phyloP scores from a whole-genome alignment of 2,113 vertebrate species.

The Melanerpes formicivorus region DNA sequence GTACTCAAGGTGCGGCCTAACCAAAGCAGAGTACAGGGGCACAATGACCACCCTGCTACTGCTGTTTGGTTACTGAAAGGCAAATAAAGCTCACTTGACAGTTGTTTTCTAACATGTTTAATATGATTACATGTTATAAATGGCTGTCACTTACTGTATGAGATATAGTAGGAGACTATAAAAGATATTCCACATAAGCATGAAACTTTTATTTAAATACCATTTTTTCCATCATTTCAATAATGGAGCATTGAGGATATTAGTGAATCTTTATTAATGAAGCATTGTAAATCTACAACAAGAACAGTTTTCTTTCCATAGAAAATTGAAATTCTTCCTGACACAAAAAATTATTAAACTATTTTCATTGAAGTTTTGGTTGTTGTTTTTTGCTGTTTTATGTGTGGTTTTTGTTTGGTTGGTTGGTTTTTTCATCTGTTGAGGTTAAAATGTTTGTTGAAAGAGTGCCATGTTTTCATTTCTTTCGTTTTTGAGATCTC shows the following conservation, averaged over 20 bases:
- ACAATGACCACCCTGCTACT: too few relatives aligned
- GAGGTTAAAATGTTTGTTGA: not conserved
- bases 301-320: not conserved
- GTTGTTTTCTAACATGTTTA: not conserved
- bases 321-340: not conserved
- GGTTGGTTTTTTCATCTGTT: not conserved
- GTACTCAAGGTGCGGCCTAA: too few relatives aligned
- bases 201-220: not conserved
- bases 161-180: not conserved
- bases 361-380: not conserved
- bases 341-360: not conserved
- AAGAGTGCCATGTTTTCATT: not conserved
- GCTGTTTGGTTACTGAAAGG: not conserved
- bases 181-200: not conserved
- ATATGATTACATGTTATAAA: not conserved
- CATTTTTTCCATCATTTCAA: not conserved
- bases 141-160: not conserved
- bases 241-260: not conserved
- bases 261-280: not conserved
- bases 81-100: not conserved
- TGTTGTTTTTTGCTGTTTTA: not conserved
- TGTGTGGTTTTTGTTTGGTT: too few relatives aligned
- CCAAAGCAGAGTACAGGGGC: too few relatives aligned
- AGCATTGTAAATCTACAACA: not conserved
- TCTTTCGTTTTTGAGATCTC: fast-evolving